These are phyloP conservation scores for Echinarachnius parma DNA, from an alignment of 53 echinoderm and acorn worm species.

Conservation along the genomic window DNA sequence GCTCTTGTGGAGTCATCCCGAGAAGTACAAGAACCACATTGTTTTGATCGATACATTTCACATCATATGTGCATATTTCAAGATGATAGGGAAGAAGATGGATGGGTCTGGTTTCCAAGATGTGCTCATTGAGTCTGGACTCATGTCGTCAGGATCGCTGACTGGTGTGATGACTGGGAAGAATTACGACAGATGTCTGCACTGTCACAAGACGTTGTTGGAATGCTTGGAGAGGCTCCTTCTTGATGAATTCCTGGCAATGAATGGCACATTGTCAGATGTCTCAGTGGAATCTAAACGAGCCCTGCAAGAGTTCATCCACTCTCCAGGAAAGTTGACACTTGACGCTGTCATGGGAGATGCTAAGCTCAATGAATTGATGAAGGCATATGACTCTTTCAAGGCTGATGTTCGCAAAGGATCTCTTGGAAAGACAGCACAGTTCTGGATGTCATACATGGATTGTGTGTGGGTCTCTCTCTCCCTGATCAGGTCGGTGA, in stretches of 20 bases:
- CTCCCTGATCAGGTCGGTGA: conserved; percentile 50
- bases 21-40: conserved; percentile 51
- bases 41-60: conserved; percentile 58
- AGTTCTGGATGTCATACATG: conserved; percentile 63
- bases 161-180: conserved; percentile 48
- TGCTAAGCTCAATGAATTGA: conserved; percentile 10
- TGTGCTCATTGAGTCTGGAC: conserved; percentile 44
- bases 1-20: conserved; percentile 42
- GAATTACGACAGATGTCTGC: conserved; percentile 49
- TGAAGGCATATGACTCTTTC: conserved; percentile 35
- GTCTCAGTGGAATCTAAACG: not conserved
- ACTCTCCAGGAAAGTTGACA: not conserved
- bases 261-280: not conserved
- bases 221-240: conserved; percentile 62
- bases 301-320: not conserved
- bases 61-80: conserved; percentile 42
- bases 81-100: conserved; percentile 66
- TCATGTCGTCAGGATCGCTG: conserved; percentile 44
- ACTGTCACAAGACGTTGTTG: conserved; percentile 54
- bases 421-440: conserved; percentile 54
- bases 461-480: too few relatives aligned
- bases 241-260: conserved; percentile 17
- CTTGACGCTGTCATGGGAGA: conserved; percentile 25
- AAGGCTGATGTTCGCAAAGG: conserved; percentile 37
- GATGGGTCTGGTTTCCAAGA: conserved; percentile 45